Percentiles rank a stretch among this genome's conserved stretches.
Evolutionary conservation across 1,140 invertebrate species (phyloP).

Genomic region (Forficula auricularia): DNA sequence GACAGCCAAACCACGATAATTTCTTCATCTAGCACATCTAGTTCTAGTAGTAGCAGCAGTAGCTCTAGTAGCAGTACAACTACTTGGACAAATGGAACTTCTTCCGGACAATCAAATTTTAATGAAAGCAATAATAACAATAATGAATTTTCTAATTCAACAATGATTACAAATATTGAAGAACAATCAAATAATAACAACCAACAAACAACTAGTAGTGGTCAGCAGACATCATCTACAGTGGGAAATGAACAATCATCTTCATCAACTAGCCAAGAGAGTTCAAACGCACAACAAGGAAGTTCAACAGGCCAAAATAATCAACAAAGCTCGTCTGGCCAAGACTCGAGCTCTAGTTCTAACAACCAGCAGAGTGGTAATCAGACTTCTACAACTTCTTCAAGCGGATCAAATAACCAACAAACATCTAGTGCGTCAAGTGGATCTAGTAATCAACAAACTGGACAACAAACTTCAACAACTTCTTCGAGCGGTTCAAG

Average conservation of each 20-base stretch:
- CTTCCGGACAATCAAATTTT: slow-evolving; percentile 4
- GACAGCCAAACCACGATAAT: neutral
- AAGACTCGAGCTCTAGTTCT: too few species aligned
- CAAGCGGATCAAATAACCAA: too few species aligned
- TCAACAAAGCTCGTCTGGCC: neutral
- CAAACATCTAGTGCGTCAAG: too few species aligned
- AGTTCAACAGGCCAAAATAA: neutral
- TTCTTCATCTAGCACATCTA: slow-evolving; percentile 8
- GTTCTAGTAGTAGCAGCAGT: slow-evolving; percentile 8
- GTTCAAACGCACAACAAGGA: too few species aligned
- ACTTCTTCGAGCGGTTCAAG: too few species aligned
- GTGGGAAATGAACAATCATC: neutral
- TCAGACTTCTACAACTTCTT: too few species aligned
- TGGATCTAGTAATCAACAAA: too few species aligned
- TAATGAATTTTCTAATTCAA: slow-evolving; percentile 8
- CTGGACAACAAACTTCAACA: too few species aligned
- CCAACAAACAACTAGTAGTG: neutral
- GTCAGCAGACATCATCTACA: neutral
- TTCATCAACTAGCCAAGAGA: neutral
- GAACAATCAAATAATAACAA: neutral
- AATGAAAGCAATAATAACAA: slow-evolving; percentile 7
- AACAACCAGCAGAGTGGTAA: neutral
- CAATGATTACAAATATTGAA: slow-evolving; percentile 8
- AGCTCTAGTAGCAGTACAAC: neutral
- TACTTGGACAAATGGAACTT: too few species aligned